These are phyloP conservation scores for Paramisgurnus dabryanus DNA, from an alignment of 2,113 vertebrate genomes.

Conservation along the genomic window DNA sequence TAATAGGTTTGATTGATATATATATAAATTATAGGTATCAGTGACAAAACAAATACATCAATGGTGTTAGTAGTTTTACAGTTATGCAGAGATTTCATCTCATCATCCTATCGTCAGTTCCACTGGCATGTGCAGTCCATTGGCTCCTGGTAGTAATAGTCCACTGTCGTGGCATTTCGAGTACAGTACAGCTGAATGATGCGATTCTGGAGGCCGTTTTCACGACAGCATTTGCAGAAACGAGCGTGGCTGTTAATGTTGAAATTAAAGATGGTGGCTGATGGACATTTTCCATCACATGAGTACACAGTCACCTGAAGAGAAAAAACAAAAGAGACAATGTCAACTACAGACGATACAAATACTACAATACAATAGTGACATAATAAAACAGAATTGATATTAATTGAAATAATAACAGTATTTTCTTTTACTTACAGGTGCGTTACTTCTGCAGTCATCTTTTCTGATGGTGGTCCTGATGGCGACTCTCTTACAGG, in stretches of 20 bases:
- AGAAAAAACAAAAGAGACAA: background rate
- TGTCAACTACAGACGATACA: background rate
- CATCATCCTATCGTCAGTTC: conserved; percentile 75
- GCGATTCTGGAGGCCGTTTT: conserved; percentile 85
- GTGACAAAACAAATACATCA: conserved; percentile 29
- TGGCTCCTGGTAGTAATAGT: conserved; percentile 89
- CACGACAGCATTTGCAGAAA: conserved; percentile 97
- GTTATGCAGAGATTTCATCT: background rate
- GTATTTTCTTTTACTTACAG: conserved; percentile 76
- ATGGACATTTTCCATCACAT: conserved; percentile 95
- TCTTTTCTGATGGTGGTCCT: conserved; percentile 92
- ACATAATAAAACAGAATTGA: background rate
- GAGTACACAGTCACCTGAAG: conserved; percentile 88
- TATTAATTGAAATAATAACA: background rate
- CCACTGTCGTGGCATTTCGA: conserved; percentile 87
- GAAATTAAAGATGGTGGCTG: conserved; percentile 97
- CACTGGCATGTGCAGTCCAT: conserved; percentile 94
- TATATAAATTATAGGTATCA: conserved; percentile 37
- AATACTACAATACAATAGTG: background rate
- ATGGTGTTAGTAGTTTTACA: conserved; percentile 43
- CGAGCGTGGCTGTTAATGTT: conserved; percentile 95
- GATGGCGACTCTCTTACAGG: conserved; percentile 92
- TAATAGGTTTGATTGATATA: conserved; percentile 33
- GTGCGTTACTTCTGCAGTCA: conserved; percentile 90
- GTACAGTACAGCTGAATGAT: conserved; percentile 89